Base-by-base conservation (phyloP, 2,113 vertebrate species). In the Alethe diademata region DNA sequence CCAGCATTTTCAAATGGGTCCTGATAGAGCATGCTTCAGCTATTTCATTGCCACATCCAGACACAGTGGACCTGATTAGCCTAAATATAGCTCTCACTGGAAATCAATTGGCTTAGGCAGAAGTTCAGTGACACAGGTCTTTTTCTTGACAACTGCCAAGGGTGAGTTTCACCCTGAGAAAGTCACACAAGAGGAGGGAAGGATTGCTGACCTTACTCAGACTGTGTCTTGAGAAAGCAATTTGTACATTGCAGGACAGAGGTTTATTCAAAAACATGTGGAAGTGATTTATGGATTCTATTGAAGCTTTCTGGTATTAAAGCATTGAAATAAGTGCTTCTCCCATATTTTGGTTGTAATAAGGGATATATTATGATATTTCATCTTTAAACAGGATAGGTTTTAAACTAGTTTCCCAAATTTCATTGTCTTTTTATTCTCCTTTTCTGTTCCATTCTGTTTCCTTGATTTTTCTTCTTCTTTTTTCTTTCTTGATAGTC, bases 181-280 rank as follows among this genome's bases (percentile, higher is more conserved):
- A 94, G 71, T 90, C 75, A 86, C 76, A 93, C 43, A 93, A 76
- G 69, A 88, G 47, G 78, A 92, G 92, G 35, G 72, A 93, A 78
- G 58, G 56, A 91, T 35, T 56, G 69, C 74, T 97, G 93, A 94
- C 94, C 96, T 95, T 88, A 95, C 36, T 92, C 94, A 93, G 74
- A 90, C 65, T 88, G n/a, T 83, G 78, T 45, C 93, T 97, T 93
- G 80, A 94, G 86, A 96, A 88, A 93, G 74, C 54, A 85, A 67
- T 93, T 94, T 92, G 72, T 93, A 88, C 91, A 94, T 91, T 56
- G 65, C 61, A 88, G 75, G 84, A 70, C 54, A 70, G 76, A 88
- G 72, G 85, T 93, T 95, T 95, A 86, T 91, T 88, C n/a, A 84
- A 94, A 95, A 95, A 87, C 97, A 97, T 95, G 78, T 97, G 96